Conservation (phyloP, 2,888 invertebrate species). For the Julus scanicus region DNA sequence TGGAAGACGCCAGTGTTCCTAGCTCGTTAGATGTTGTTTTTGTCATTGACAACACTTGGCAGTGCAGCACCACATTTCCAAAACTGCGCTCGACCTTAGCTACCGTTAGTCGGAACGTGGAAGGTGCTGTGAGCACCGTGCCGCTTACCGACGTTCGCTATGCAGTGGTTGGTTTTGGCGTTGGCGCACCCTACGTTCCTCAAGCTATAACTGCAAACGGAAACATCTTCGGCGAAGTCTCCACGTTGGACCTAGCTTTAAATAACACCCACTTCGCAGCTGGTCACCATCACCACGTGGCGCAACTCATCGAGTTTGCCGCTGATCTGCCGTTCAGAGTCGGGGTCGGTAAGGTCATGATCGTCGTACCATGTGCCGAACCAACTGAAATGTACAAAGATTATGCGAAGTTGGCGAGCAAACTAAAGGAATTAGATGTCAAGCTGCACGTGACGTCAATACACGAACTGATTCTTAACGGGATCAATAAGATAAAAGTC, state of each 20-base stretch:
- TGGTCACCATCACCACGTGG: constrained; percentile 62
- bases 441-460: constrained; percentile 64
- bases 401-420: constrained; percentile 63
- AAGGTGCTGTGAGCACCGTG: constrained; percentile 62
- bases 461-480: constrained; percentile 60
- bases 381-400: constrained; percentile 62
- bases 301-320: constrained; percentile 63
- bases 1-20: constrained; percentile 75
- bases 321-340: constrained; percentile 66
- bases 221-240: constrained; percentile 61
- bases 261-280: constrained; percentile 63
- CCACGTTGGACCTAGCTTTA: constrained; percentile 59
- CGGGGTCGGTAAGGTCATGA: constrained; percentile 68
- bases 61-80: constrained; percentile 63
- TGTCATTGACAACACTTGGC: constrained; percentile 74
- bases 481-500: constrained; percentile 59
- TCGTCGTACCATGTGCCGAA: constrained; percentile 66
- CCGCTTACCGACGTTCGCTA: constrained; percentile 65
- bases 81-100: constrained; percentile 57
- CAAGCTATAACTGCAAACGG: constrained; percentile 66
- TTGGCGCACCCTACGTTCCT: constrained; percentile 63
- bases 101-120: constrained; percentile 57
- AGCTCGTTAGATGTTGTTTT: constrained; percentile 85
- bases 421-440: constrained; percentile 64
- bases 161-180: constrained; percentile 68